Base-by-base conservation (phyloP, 2,797 vertebrate genomes). In the Falco peregrinus region DNA sequence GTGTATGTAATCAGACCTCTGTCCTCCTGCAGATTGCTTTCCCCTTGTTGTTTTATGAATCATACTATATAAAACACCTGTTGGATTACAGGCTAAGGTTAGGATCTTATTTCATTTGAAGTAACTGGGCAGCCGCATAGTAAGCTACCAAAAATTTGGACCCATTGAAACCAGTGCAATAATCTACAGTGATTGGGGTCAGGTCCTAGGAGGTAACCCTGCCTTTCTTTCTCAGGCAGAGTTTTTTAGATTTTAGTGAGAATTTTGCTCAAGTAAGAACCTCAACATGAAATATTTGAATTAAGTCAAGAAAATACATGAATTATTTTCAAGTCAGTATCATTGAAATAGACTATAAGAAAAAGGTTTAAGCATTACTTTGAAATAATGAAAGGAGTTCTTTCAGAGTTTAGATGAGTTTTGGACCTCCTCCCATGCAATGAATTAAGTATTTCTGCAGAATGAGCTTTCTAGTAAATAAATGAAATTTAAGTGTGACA, bases 241-340 rank as follows among this genome's bases (percentile, higher is more conserved):
- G 24, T 70, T 89, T 85, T 87, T 69, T 56, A 61, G 33, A 71
- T 91, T 93, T 75, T 81, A 85, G 50, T 61, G 68, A 43, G 47
- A 93, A 75, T 77, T 93, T 80, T 92, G 10, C 24, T 6, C 4
- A 57, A 81, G 41, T 54, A 76, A 68, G 48, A 90, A 51, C 64
- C 28, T 68, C 45, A 65, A 12, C 70, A 57, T 22, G 9, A 84
- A 89, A 69, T 50, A 45, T 68, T 89, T 70, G 92, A 97, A 96
- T 95, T 97, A 95, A 97, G 84, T 96, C 85, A 94, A 95, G 84
- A 95, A 87, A 97, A 95, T n/a, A 16, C 18, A 64, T 65, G 79
- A 63, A 53, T 81, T 73, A 60, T 94, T 96, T 96, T 93, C 61
- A 50, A 90, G 63, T 83, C 63, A 64, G 29, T 54, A 31, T 47